A percentile compares a stretch with the other conserved stretches of the same genome.
Conservation (phyloP, 2,888 invertebrate genomes). For the Nineta flava region DNA sequence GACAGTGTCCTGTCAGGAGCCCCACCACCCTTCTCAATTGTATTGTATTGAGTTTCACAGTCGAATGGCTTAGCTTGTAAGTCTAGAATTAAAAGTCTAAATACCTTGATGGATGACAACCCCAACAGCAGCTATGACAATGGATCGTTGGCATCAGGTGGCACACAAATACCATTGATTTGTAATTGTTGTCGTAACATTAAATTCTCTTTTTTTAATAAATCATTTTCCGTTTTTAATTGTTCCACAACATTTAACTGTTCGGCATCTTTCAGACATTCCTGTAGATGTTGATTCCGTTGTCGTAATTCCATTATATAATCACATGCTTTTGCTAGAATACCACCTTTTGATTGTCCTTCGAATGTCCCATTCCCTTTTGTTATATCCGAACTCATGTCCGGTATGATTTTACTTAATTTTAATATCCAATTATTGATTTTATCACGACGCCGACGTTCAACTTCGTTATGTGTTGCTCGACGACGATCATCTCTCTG, state of each 20-base stretch:
- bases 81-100: too few relatives aligned
- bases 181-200: slow-evolving; percentile 49
- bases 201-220: slow-evolving; percentile 61
- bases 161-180: slow-evolving; percentile 40
- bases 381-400: slow-evolving; percentile 34
- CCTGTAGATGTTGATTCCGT: slow-evolving; percentile 54
- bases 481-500: slow-evolving; percentile 76
- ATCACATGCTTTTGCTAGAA: slow-evolving; percentile 89
- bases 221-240: slow-evolving; percentile 52
- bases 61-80: too few relatives aligned
- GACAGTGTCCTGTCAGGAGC: too few relatives aligned
- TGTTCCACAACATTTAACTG: slow-evolving; percentile 49
- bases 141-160: neutral
- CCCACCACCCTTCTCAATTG: too few relatives aligned
- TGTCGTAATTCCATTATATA: slow-evolving; percentile 75
- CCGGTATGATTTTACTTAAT: slow-evolving; percentile 78
- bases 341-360: slow-evolving; percentile 82
- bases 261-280: slow-evolving; percentile 48
- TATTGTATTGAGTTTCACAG: too few relatives aligned
- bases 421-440: slow-evolving; percentile 95
- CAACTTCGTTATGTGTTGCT: slow-evolving; percentile 92
- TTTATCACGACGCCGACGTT: slow-evolving; percentile 82
- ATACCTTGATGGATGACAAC: too few relatives aligned
- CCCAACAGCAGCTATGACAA: neutral
- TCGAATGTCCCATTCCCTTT: slow-evolving; percentile 48